Conservation (phyloP, 2,888 invertebrate genomes). For the Chydorus sphaericus region DNA sequence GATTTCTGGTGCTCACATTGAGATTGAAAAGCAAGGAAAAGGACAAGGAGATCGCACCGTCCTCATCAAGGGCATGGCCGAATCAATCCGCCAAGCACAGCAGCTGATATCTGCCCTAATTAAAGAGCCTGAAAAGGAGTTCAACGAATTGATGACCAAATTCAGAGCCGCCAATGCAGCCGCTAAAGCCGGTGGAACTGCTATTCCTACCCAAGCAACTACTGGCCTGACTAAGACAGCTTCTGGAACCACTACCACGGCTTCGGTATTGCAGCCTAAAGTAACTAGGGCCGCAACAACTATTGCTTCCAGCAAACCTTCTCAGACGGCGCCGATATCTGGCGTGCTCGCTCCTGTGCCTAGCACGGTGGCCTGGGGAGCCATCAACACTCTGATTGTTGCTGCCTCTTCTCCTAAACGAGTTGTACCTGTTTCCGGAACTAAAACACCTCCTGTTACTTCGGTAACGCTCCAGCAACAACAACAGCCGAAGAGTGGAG, state of each 20-base stretch:
- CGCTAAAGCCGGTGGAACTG: conserved; percentile 17
- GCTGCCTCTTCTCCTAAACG: conserved; percentile 9
- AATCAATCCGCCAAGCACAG: conserved; percentile 85
- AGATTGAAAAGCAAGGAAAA: conserved; percentile 86
- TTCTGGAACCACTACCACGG: conserved; percentile 8
- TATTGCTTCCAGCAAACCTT: background rate
- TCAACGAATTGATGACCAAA: conserved; percentile 63
- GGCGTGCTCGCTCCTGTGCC: background rate
- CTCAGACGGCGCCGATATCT: background rate
- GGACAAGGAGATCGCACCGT: conserved; percentile 79
- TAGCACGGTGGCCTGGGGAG: conserved; percentile 9
- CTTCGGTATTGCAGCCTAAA: conserved; percentile 29
- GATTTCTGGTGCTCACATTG: conserved; percentile 93
- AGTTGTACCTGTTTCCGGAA: background rate
- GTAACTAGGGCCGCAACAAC: conserved; percentile 22
- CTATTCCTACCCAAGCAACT: conserved; percentile 6
- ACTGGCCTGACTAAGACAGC: background rate
- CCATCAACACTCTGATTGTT: conserved; percentile 2
- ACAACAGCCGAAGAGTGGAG: conserved; percentile 19
- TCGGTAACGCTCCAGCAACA: background rate
- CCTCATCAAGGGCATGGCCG: conserved; percentile 84
- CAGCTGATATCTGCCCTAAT: conserved; percentile 78
- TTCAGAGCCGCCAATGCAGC: conserved; percentile 28
- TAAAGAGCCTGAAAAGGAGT: conserved; percentile 88
- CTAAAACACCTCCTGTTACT: conserved; percentile 10